These are phyloP conservation scores for Ochlodes sylvanus DNA, from an alignment of 2,888 invertebrate species.

Conservation along the genomic window DNA sequence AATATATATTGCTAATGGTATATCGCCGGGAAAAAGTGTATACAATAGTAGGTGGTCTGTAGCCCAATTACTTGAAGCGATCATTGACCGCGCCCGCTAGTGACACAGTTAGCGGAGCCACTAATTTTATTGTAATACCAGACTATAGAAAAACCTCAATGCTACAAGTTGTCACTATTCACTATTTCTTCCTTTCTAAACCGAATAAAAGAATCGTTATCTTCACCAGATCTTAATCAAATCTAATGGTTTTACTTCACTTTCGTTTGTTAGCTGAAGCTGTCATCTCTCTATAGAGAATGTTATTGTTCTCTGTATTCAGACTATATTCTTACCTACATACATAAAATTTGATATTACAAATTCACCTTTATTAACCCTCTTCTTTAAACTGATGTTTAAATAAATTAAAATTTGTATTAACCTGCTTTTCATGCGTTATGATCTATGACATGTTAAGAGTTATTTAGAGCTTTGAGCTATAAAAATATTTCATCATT, in stretches of 20 bases:
- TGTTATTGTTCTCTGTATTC: constrained; percentile 2
- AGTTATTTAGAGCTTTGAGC: no score
- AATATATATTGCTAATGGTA: no score
- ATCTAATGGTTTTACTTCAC: constrained; percentile 14
- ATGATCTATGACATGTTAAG: no score
- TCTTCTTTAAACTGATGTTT: no score
- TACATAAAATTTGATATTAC: background rate
- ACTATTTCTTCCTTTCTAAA: constrained; percentile 14
- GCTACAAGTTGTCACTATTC: constrained; percentile 11
- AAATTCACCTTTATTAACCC: no score
- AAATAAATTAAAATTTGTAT: no score
- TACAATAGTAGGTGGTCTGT: background rate
- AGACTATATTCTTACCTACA: background rate
- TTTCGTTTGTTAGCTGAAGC: constrained; percentile 6
- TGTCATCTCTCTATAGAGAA: constrained; percentile 9
- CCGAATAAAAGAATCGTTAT: constrained; percentile 10
- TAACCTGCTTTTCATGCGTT: no score
- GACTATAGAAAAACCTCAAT: background rate
- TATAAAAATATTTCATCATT: no score
- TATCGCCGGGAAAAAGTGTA: no score
- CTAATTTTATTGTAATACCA: constrained; percentile 2
- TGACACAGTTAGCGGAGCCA: background rate
- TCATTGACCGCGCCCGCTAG: constrained; percentile 14
- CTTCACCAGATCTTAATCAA: constrained; percentile 9
- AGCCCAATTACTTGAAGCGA: background rate